Evolutionary conservation across 2,888 invertebrate species (phyloP), one percentile per base, ranked within the genome.

Genomic region (Drosophila peninsularis): DNA sequence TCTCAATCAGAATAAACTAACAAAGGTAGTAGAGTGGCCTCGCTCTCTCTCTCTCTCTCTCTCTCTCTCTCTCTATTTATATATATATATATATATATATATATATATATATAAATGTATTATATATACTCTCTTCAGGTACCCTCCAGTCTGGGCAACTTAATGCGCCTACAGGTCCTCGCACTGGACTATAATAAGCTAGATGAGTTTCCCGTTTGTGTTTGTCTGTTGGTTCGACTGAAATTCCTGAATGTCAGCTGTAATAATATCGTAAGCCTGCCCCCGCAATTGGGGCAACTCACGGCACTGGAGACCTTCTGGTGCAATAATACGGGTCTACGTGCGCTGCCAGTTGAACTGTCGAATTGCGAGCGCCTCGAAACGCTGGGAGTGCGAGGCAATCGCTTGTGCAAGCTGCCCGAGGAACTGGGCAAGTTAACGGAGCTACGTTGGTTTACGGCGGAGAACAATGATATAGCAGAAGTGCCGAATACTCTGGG

Each of bases 101-200:
- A 7, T 17, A n/a, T 21, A 14, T 14, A 21, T n/a, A 19, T 17
- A 1, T 52, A 11, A 11, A n/a, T 21, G 4, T 34, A 5, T 34
- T 19, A 14, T 34, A 4, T 5, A 50, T 50, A 0, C 7, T 5
- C 10, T 19, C 1, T 32, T 50, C 45, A 92, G 87, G 78, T 94
- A 19, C 93, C 94, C 39, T 91, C 92, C 45, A 92, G 93, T 80
- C 91, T 95, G 66, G 92, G 92, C 30, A 92, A 93, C 62, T 91
- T 95, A 50, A 86, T 93, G 55, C 94, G 94, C 71, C 90, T 95
- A 32, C 94, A 94, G 55, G 94, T 94, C 21, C 92, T 95, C 64
- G 94, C 95, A 6, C 88, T 95, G 80, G 95, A 95, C 87, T 95
- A 95, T 88, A 95, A 95, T 89, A 94, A 94, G 69, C 92, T 95